Conservation (phyloP, 2,888 invertebrate genomes). For the Drosophila neutralis region DNA sequence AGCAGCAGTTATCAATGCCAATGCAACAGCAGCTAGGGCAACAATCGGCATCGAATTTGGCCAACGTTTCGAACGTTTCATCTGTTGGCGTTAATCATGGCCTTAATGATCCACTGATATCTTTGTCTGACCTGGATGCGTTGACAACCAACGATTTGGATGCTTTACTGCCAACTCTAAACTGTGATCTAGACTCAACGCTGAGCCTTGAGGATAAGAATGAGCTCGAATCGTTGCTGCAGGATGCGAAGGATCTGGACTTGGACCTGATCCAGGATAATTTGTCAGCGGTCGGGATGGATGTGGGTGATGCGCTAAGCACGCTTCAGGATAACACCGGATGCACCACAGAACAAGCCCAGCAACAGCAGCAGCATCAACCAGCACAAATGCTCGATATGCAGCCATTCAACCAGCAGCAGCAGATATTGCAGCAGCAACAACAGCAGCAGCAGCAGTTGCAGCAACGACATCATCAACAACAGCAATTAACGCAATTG, state of each 20-base stretch:
- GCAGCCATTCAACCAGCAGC: slow-evolving; percentile 51
- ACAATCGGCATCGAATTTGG: slow-evolving; percentile 22
- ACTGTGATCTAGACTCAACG: slow-evolving; percentile 86
- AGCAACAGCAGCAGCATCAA: slow-evolving; percentile 49
- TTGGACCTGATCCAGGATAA: slow-evolving; percentile 85
- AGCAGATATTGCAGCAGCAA: slow-evolving; percentile 33
- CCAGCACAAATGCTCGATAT: slow-evolving; percentile 61
- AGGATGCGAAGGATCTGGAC: slow-evolving; percentile 84
- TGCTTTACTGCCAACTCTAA: slow-evolving; percentile 87
- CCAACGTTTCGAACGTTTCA: slow-evolving; percentile 31
- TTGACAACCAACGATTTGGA: slow-evolving; percentile 87
- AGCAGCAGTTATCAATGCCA: slow-evolving; percentile 28
- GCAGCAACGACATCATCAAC: slow-evolving; percentile 40
- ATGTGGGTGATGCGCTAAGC: slow-evolving; percentile 72
- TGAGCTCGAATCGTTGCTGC: slow-evolving; percentile 83
- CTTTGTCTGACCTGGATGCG: slow-evolving; percentile 82
- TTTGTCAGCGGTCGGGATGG: slow-evolving; percentile 84
- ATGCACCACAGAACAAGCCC: slow-evolving; percentile 55
- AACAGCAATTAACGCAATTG: slow-evolving; percentile 43
- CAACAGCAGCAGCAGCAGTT: slow-evolving; percentile 44
- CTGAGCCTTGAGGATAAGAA: slow-evolving; percentile 84
- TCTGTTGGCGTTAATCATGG: slow-evolving; percentile 34
- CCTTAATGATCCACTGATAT: slow-evolving; percentile 77
- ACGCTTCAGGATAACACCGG: slow-evolving; percentile 61
- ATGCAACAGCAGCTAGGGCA: slow-evolving; percentile 30